A percentile compares a stretch with the other conserved stretches of the same genome.
These are phyloP conservation scores for Nemoura dubitans DNA, from an alignment of 2,888 invertebrate genomes.

Conservation along the genomic window DNA sequence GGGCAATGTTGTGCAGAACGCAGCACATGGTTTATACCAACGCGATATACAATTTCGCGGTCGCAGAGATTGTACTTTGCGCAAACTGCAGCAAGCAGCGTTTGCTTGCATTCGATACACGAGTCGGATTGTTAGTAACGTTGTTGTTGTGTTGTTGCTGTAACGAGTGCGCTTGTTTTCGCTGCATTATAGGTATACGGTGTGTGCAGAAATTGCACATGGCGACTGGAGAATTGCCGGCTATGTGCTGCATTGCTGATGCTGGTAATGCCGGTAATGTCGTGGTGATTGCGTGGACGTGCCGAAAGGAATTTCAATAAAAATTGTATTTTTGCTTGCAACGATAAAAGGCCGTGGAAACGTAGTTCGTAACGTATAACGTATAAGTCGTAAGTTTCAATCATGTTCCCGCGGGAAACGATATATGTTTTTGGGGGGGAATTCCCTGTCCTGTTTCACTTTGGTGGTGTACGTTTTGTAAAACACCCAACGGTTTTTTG, in stretches of 20 bases:
- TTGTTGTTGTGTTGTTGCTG: not conserved
- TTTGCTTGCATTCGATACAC: not conserved
- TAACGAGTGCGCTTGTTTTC: not conserved
- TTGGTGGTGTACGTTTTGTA: too few species aligned
- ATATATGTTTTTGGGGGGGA: not conserved
- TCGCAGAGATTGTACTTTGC: not conserved
- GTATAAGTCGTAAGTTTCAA: too few species aligned
- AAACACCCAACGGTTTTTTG: not conserved
- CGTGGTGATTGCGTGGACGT: not conserved
- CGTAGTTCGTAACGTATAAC: not conserved
- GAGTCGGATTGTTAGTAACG: not conserved
- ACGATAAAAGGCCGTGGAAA: not conserved
- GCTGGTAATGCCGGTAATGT: too few species aligned
- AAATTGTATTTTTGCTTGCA: not conserved
- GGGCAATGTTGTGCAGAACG: too few species aligned
- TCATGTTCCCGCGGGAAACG: not conserved
- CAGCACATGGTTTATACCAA: too few species aligned
- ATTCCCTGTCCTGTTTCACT: not conserved
- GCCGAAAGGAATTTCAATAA: not conserved
- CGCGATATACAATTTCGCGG: not conserved
- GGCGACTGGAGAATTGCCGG: not conserved
- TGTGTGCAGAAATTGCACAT: not conserved
- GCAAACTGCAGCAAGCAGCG: not conserved
- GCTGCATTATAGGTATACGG: not conserved
- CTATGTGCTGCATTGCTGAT: not conserved